Evolutionary conservation across 2,797 vertebrate genomes (phyloP).

Genomic region (Centropyge bicolor): DNA sequence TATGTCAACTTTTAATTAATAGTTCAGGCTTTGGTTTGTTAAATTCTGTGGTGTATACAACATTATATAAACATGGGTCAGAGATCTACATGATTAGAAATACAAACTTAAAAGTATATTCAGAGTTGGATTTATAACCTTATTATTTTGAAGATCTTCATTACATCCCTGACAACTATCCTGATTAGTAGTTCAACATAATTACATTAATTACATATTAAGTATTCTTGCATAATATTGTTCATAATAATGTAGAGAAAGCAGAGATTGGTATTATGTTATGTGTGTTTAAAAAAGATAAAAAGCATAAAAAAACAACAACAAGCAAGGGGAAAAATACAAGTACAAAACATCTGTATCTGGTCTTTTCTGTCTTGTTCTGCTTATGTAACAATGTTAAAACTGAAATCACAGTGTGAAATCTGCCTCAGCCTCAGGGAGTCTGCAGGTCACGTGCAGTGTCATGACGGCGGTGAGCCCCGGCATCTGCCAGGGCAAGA

Average conservation of each 20-base stretch:
- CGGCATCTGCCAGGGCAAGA: constrained; percentile 48
- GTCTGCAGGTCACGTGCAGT: constrained; percentile 25
- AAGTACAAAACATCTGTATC: not conserved
- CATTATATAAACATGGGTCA: too few relatives aligned
- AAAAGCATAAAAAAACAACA: too few relatives aligned
- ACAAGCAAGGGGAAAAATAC: not conserved
- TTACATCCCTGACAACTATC: not conserved
- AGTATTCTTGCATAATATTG: not conserved
- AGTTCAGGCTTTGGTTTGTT: too few relatives aligned
- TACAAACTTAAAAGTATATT: too few relatives aligned
- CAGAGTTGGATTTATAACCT: not conserved
- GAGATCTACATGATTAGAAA: too few relatives aligned
- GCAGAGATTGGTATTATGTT: not conserved
- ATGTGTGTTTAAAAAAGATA: not conserved
- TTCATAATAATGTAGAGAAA: not conserved
- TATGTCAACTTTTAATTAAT: too few relatives aligned
- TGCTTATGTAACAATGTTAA: not conserved
- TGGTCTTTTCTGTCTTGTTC: not conserved
- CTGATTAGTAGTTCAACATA: not conserved
- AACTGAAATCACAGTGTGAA: not conserved
- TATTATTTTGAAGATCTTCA: not conserved
- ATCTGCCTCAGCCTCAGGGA: constrained; percentile 2
- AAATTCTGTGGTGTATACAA: too few relatives aligned
- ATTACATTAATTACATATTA: too few relatives aligned
- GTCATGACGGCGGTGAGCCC: constrained; percentile 9